Conservation (phyloP, 2,888 invertebrate species). For the Apoda limacodes region DNA sequence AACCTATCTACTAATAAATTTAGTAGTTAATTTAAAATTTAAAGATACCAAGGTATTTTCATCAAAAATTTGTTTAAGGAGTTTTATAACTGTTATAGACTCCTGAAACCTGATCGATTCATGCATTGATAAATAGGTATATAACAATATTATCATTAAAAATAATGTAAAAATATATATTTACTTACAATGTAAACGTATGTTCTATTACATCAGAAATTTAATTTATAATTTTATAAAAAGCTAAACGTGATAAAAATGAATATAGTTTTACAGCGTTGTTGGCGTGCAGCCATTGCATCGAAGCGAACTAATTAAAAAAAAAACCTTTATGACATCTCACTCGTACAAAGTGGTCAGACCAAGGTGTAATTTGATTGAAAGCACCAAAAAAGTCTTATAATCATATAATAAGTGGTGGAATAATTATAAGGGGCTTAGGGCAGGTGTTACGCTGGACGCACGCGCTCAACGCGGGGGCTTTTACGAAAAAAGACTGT, state of each 20-base stretch:
- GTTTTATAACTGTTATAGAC: no score
- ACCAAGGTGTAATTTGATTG: slow-evolving; percentile 70
- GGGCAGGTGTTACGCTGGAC: slow-evolving; percentile 46
- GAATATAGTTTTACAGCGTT: slow-evolving; percentile 59
- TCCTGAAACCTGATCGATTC: slow-evolving; percentile 1
- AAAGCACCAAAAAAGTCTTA: slow-evolving; percentile 69
- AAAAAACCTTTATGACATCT: slow-evolving; percentile 66
- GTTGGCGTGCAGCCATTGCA: slow-evolving; percentile 32
- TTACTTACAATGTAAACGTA: no score
- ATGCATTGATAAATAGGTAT: slow-evolving; percentile 2
- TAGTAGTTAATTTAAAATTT: no score
- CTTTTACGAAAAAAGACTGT: no score
- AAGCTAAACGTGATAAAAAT: no score
- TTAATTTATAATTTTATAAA: no score
- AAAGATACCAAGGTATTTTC: no score
- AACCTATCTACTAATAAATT: no score
- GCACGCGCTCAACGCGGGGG: slow-evolving; percentile 41
- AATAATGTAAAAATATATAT: no score
- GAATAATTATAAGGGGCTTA: slow-evolving; percentile 63
- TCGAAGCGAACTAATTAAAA: slow-evolving; percentile 28
- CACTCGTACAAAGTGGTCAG: slow-evolving; percentile 55
- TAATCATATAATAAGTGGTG: slow-evolving; percentile 68
- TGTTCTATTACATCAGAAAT: no score
- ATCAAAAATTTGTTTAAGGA: no score
- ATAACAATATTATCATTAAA: no score